phyloP scores from a whole-genome alignment of 1,140 invertebrate species.

The Melanaphis sacchari region DNA sequence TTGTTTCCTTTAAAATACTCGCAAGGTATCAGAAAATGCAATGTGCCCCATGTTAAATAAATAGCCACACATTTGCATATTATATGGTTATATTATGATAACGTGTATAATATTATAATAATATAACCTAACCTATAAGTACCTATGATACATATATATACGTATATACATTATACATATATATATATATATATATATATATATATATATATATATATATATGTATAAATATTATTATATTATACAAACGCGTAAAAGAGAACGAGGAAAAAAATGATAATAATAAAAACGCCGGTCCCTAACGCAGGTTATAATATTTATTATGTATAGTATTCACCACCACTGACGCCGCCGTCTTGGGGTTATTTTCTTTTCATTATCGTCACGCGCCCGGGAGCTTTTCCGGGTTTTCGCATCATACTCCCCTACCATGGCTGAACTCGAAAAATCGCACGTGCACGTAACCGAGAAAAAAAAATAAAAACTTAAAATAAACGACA shows the following conservation, averaged over 20 bases:
- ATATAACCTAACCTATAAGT: conserved; percentile 1
- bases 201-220: background rate
- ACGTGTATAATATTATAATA: background rate
- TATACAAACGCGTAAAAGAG: background rate
- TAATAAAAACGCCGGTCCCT: background rate
- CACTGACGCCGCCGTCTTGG: background rate
- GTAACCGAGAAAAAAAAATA: background rate
- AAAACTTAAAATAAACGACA: conserved; percentile 16
- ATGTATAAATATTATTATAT: background rate
- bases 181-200: background rate
- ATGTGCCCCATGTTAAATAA: background rate
- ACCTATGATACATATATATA: background rate
- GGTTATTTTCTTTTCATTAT: conserved; percentile 56
- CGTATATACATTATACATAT: background rate
- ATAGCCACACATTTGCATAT: background rate
- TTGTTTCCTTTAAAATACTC: background rate
- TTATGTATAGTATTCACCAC: background rate
- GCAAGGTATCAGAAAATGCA: background rate
- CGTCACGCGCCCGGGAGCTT: conserved; percentile 42
- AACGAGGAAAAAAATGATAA: background rate
- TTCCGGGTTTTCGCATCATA: conserved; percentile 2
- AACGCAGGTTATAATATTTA: background rate
- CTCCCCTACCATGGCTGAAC: background rate
- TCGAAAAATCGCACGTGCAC: conserved; percentile 1
- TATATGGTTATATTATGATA: background rate